Evolutionary conservation across 1,140 invertebrate genomes (phyloP).

Genomic region (Maniola jurtina): DNA sequence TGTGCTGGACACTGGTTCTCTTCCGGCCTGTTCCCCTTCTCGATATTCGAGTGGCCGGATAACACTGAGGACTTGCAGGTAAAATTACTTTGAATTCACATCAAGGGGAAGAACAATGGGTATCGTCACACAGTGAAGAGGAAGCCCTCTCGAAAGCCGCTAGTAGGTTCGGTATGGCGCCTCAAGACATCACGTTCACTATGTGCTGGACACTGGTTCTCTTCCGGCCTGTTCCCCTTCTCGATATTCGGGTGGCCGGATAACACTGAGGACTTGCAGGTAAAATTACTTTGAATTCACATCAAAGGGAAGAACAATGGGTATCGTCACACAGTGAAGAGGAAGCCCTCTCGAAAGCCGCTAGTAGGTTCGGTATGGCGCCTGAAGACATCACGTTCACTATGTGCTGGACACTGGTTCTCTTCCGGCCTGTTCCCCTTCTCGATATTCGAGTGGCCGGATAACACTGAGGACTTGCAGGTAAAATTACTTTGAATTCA

Average conservation of each 20-base stretch:
- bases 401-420: slow-evolving; percentile 99
- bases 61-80: slow-evolving; percentile 80
- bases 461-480: slow-evolving; percentile 83
- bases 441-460: slow-evolving; percentile 98
- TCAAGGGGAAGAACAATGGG: slow-evolving; percentile 80
- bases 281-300: slow-evolving; percentile 14
- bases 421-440: slow-evolving; percentile 98
- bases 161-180: slow-evolving; percentile 86
- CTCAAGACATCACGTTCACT: slow-evolving; percentile 83
- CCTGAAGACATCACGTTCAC: slow-evolving; percentile 84
- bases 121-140: slow-evolving; percentile 89
- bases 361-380: slow-evolving; percentile 86
- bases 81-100: neutral
- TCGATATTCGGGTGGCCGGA: slow-evolving; percentile 99
- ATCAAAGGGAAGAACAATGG: slow-evolving; percentile 89
- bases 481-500: slow-evolving; percentile 24
- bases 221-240: slow-evolving; percentile 97
- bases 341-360: slow-evolving; percentile 93
- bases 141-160: slow-evolving; percentile 93
- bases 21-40: slow-evolving; percentile 97
- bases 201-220: slow-evolving; percentile 99
- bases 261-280: slow-evolving; percentile 80
- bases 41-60: slow-evolving; percentile 98
- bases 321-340: slow-evolving; percentile 90
- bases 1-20: slow-evolving; percentile 99